These are phyloP conservation scores for Platygyra sinensis DNA, from an alignment of 64 coral and sea anemone species.

Conservation along the genomic window DNA sequence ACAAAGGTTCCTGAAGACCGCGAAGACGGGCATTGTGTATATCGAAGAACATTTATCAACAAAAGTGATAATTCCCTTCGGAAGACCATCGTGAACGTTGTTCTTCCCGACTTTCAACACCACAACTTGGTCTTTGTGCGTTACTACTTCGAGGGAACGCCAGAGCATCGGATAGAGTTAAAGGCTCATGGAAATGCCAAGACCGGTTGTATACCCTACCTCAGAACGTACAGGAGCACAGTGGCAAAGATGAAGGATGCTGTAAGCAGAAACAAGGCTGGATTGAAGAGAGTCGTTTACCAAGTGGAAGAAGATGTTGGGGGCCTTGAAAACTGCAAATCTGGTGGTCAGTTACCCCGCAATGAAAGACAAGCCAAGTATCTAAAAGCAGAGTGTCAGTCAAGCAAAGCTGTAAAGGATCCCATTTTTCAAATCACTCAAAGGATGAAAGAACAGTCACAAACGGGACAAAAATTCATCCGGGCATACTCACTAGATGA, in stretches of 20 bases:
- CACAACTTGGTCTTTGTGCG: no score
- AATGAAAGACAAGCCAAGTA: no score
- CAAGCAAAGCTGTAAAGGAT: conserved; percentile 15
- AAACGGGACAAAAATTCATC: no score
- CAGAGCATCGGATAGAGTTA: conserved; percentile 16
- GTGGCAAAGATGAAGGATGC: conserved; percentile 1
- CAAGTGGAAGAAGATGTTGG: conserved; percentile 23
- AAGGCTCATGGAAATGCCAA: conserved; percentile 51
- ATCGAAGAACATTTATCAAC: no score
- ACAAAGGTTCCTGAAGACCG: conserved; percentile 7
- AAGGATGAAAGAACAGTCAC: conserved; percentile 57
- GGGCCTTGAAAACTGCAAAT: conserved; percentile 36
- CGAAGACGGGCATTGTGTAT: no score
- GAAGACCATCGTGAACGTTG: no score
- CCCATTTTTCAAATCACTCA: conserved; percentile 61
- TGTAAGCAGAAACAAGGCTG: not conserved
- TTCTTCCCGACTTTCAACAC: no score
- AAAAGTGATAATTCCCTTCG: no score
- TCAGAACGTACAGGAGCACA: conserved; percentile 46
- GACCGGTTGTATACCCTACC: conserved; percentile 22
- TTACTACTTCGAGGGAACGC: no score
- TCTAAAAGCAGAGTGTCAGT: conserved; percentile 23
- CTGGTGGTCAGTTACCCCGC: conserved; percentile 22
- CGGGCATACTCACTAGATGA: conserved; percentile 33
- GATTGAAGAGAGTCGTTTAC: conserved; percentile 8